Evolutionary conservation across 2,888 invertebrate genomes (phyloP), one percentile per base, ranked within the genome.

Genomic region (Cephus pulcher): DNA sequence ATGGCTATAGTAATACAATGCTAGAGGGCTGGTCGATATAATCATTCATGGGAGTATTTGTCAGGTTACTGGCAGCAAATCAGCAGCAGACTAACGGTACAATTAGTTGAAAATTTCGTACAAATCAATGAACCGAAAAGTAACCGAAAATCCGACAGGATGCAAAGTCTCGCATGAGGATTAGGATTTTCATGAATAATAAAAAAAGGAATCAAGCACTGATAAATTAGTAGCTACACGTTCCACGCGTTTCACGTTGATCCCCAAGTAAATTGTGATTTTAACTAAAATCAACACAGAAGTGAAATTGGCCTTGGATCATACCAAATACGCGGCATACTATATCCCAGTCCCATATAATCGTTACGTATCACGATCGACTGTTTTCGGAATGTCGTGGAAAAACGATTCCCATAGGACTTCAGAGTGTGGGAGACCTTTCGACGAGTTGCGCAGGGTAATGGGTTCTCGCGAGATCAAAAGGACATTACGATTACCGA

Each of bases 401-500:
- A 56, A 56, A 56, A 56, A 56, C 56, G 15, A 56, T 56, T 56
- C 56, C 56, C 56, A 56, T 9, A 23, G 9, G 56, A 56, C 56
- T 56, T 56, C 15, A 23, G 9, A 56, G 56, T 15, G 23, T 23
- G 9, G 9, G 23, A 23, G 56, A 56, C 56, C 23, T 23, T 23
- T 56, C 71, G 12, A 34, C 71, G 71, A 71, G 32, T 33, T 34
- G 2, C 4, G 32, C 71, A 71, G 4, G 12, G 30, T 71, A 32
- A 34, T 34, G 15, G 32, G 32, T 33, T 12, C 15, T 71, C 71
- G 71, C 4, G 32, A 34, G 71, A 34, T 34, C 32, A 34, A 71
- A 71, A 71, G 71, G 71, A 34, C 71, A 33, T 71, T 71, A 71
- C 71, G 33, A 32, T 71, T 71, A 71, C 32, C 32, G 33, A 34